A percentile compares a stretch with the other conserved stretches of the same genome.
phyloP scores from a whole-genome alignment of 2,113 vertebrate species.

The Ivindomyrus marchei region DNA sequence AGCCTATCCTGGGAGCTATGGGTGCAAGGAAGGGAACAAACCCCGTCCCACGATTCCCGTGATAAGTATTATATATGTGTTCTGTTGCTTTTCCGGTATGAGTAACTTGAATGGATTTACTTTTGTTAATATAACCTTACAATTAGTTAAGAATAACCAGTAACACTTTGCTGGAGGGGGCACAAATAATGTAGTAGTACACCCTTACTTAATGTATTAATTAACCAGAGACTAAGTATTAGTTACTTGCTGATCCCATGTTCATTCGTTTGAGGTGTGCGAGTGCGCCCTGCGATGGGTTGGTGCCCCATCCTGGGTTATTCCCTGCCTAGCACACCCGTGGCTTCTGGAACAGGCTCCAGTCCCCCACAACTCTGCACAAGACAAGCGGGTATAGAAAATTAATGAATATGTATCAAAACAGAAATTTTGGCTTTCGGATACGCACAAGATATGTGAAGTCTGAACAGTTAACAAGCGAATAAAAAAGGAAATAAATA shows the following conservation, averaged over 20 bases:
- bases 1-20: neutral
- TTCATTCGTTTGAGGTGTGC: neutral
- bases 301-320: too few relatives aligned
- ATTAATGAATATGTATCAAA: neutral
- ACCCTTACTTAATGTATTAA: neutral
- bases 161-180: neutral
- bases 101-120: neutral
- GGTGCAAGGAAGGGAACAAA: neutral
- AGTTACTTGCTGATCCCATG: neutral
- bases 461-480: neutral
- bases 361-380: neutral
- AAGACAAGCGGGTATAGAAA: neutral
- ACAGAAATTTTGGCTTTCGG: neutral
- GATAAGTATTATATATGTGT: neutral
- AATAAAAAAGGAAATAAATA: neutral
- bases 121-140: neutral
- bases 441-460: neutral
- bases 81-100: neutral
- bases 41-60: neutral
- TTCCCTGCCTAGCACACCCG: too few relatives aligned
- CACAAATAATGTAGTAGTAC: neutral
- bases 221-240: neutral
- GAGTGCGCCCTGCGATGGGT: too few relatives aligned
- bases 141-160: neutral
- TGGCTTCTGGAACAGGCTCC: neutral